phyloP scores from a whole-genome alignment of 2,113 vertebrate genomes.

The Plecturocebus donacophilus region DNA sequence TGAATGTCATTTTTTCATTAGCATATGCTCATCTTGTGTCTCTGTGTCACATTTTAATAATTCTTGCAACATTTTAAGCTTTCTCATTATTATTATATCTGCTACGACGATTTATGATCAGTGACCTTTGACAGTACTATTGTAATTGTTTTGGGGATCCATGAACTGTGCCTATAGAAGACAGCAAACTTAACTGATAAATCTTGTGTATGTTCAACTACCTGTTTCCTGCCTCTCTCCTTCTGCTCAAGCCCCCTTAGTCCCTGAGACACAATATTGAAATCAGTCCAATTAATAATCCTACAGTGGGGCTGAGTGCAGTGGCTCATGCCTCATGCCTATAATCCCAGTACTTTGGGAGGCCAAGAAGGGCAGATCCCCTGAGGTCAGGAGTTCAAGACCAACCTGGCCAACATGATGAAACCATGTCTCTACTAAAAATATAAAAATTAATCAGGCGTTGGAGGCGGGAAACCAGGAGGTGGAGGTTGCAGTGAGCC shows the following conservation, averaged over 20 bases:
- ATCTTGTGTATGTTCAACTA: background rate
- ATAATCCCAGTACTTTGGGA: no score
- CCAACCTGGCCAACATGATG: no score
- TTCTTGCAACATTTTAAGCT: background rate
- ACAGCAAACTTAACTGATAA: background rate
- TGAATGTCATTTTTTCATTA: background rate
- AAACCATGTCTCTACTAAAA: no score
- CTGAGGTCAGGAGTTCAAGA: no score
- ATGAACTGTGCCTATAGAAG: background rate
- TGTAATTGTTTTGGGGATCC: background rate
- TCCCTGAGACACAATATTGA: background rate
- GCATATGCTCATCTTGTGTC: background rate
- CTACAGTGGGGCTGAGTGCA: background rate
- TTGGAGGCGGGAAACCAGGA: no score
- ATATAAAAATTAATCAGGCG: no score
- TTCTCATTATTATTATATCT: background rate
- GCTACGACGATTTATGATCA: background rate
- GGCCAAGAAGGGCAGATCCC: no score
- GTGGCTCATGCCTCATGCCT: no score
- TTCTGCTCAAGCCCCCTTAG: background rate
- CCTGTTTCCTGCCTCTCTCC: background rate
- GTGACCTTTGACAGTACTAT: background rate
- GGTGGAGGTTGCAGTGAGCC: no score
- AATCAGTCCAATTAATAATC: background rate
- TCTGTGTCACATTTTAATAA: background rate